phyloP scores from a whole-genome alignment of 1,140 invertebrate species.

The Drosophila mauritiana region DNA sequence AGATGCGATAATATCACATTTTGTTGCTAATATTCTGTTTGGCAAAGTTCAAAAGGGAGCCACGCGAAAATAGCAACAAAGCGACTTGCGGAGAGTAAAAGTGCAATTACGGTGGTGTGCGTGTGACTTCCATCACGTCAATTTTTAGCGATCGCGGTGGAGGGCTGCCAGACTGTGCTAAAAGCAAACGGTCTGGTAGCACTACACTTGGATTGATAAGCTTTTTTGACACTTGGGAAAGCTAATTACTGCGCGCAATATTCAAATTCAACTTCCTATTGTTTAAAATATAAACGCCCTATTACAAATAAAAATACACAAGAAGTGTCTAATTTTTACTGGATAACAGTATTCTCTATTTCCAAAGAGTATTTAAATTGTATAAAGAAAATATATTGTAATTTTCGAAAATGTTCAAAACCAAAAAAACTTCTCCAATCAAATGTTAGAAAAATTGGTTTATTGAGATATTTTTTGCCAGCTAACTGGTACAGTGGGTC shows the following conservation, averaged over 20 bases:
- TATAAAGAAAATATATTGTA: not conserved
- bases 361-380: no score
- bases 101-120: slow-evolving; percentile 15
- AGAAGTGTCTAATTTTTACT: no score
- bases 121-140: slow-evolving; percentile 54
- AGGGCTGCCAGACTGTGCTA: slow-evolving; percentile 30
- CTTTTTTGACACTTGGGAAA: slow-evolving; percentile 18
- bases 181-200: slow-evolving; percentile 9
- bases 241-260: slow-evolving; percentile 15
- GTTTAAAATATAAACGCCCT: not conserved
- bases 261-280: not conserved
- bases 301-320: no score
- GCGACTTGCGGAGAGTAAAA: slow-evolving; percentile 56
- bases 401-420: no score
- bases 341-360: no score
- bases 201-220: slow-evolving; percentile 2
- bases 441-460: slow-evolving; percentile 75
- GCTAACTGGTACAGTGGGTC: slow-evolving; percentile 72
- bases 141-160: slow-evolving; percentile 49
- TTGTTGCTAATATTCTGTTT: slow-evolving; percentile 30
- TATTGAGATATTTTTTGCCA: slow-evolving; percentile 77
- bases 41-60: slow-evolving; percentile 37
- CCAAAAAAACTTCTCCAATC: no score
- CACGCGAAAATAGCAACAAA: slow-evolving; percentile 57
- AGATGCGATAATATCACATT: slow-evolving; percentile 38